Conservation (phyloP, 30 jellyfish, hydroid and myxozoan species). For the Chrysaora quinquecirrha region DNA sequence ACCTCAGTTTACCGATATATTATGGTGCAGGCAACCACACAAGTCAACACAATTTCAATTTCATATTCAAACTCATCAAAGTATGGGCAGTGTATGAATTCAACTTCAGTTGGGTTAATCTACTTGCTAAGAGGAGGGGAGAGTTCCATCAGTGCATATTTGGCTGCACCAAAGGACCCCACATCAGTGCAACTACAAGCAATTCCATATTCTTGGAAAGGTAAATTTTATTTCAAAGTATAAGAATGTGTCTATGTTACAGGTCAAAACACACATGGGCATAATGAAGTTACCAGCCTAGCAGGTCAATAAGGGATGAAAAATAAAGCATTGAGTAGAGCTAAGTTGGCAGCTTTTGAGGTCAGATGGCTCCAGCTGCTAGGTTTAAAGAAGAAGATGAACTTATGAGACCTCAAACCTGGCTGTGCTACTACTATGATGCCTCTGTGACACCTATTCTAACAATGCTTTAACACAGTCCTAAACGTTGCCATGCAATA, state of each 20-base stretch:
- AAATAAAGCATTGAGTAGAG: neutral
- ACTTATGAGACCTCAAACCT: no score
- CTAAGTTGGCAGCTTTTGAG: neutral
- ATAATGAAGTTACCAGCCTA: neutral
- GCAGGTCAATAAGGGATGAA: neutral
- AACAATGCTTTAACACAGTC: no score
- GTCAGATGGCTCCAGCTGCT: no score
- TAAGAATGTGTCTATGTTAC: no score
- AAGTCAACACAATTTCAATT: constrained; percentile 5
- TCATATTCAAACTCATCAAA: constrained; percentile 1
- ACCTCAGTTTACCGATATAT: constrained; percentile 38
- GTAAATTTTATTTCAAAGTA: no score
- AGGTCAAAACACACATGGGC: no score
- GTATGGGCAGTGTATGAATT: constrained; percentile 21
- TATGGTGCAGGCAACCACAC: constrained; percentile 44
- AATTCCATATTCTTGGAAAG: constrained; percentile 25
- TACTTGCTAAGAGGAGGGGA: constrained; percentile 32
- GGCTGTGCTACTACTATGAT: no score
- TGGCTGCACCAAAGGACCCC: constrained; percentile 13
- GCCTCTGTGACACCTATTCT: no score
- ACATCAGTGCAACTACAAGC: constrained; percentile 25
- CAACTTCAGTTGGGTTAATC: constrained; percentile 33
- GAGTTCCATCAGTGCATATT: neutral
- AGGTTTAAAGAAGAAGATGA: no score
- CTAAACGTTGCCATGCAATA: no score